Percentiles rank a stretch among this genome's conserved stretches.
Conservation (phyloP, 1,140 invertebrate genomes). For the Chionoecetes opilio region DNA sequence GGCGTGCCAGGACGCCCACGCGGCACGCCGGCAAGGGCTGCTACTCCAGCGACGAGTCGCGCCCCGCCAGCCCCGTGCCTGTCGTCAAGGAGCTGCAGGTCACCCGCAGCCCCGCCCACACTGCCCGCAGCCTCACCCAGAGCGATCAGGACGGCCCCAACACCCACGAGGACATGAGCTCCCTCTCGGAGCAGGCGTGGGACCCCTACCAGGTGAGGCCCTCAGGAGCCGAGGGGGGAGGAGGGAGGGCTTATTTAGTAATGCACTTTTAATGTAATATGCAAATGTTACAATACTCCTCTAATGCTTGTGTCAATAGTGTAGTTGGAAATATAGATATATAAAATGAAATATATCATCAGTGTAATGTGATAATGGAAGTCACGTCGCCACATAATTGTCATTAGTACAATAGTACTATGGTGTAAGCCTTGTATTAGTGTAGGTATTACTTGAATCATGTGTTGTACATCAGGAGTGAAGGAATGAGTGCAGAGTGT, state of each 20-base stretch:
- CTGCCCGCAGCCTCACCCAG: slow-evolving; percentile 48
- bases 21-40: neutral
- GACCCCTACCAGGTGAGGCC: slow-evolving; percentile 85
- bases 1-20: slow-evolving; percentile 61
- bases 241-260: neutral
- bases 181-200: slow-evolving; percentile 92
- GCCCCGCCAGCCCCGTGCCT: slow-evolving; percentile 48
- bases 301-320: no score
- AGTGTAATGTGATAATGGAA: no score
- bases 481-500: no score
- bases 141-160: slow-evolving; percentile 77
- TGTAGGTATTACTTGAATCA: no score
- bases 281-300: no score
- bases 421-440: no score
- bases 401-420: no score
- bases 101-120: slow-evolving; percentile 51
- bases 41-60: slow-evolving; percentile 58
- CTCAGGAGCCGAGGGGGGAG: neutral
- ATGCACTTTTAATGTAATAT: no score
- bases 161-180: slow-evolving; percentile 86
- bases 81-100: slow-evolving; percentile 43
- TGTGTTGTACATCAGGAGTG: no score
- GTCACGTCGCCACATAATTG: no score
- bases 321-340: no score
- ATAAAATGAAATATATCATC: no score